phyloP scores from a whole-genome alignment of 2,888 invertebrate species.

The Pheosia gnoma region DNA sequence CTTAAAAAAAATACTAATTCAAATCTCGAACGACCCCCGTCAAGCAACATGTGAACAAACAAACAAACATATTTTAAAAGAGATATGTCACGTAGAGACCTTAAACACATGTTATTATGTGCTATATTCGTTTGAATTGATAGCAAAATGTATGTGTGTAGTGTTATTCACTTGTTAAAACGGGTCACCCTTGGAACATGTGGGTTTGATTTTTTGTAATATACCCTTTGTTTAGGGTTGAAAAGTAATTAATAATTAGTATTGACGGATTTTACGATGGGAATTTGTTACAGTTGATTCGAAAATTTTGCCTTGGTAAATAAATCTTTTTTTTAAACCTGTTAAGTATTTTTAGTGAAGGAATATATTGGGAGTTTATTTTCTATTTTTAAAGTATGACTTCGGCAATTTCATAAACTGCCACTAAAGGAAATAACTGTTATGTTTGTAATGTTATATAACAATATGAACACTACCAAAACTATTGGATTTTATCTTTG shows the following conservation, averaged over 20 bases:
- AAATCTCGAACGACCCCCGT: conserved; percentile 66
- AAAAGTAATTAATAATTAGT: conserved; percentile 50
- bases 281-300: conserved; percentile 11
- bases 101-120: conserved; percentile 31
- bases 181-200: conserved; percentile 73
- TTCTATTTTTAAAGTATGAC: too few relatives aligned
- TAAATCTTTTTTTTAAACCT: too few relatives aligned
- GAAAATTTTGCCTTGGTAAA: too few relatives aligned
- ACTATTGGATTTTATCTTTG: not conserved
- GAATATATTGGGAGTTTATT: too few relatives aligned
- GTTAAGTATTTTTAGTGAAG: too few relatives aligned
- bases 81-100: conserved; percentile 10
- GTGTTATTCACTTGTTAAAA: conserved; percentile 72
- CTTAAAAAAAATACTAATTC: conserved; percentile 50
- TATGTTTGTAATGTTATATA: too few relatives aligned
- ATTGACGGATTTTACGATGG: conserved; percentile 47
- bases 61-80: conserved; percentile 40
- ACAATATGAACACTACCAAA: not conserved
- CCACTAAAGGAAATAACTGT: too few relatives aligned
- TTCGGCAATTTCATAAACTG: too few relatives aligned
- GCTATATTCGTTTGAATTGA: conserved; percentile 27
- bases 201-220: conserved; percentile 62
- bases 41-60: conserved; percentile 76
- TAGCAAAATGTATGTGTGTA: conserved; percentile 39
- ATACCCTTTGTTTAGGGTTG: conserved; percentile 64